Percentiles rank a stretch among this genome's conserved stretches.
Evolutionary conservation across 2,113 vertebrate species (phyloP).

Genomic region (Gobius niger): DNA sequence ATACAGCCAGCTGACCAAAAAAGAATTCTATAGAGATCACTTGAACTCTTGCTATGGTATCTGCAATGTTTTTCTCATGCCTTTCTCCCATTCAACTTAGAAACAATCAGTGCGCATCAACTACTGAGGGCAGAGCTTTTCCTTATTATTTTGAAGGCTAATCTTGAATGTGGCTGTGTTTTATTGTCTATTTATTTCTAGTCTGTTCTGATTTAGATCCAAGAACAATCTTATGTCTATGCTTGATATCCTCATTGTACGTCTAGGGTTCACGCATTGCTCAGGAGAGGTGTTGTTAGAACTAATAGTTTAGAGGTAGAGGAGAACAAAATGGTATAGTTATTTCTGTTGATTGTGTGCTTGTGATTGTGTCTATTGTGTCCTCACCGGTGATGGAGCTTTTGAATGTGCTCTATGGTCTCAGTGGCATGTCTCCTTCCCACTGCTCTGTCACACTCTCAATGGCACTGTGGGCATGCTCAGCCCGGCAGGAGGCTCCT

Average conservation of each 20-base stretch:
- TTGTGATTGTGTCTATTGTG: slow-evolving; percentile 55
- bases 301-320: slow-evolving; percentile 20
- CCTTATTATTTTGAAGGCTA: slow-evolving; percentile 68
- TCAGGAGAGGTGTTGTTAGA: slow-evolving; percentile 17
- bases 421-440: slow-evolving; percentile 69
- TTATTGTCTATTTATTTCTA: slow-evolving; percentile 42
- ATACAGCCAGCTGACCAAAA: no score
- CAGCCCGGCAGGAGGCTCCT: slow-evolving; percentile 67
- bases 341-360: slow-evolving; percentile 55
- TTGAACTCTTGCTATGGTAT: background rate
- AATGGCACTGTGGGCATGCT: slow-evolving; percentile 63
- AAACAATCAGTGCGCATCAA: slow-evolving; percentile 68
- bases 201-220: slow-evolving; percentile 24
- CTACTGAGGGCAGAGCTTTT: slow-evolving; percentile 55
- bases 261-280: slow-evolving; percentile 33
- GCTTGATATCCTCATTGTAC: slow-evolving; percentile 38
- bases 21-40: no score
- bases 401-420: slow-evolving; percentile 59
- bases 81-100: slow-evolving; percentile 42
- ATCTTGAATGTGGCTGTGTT: slow-evolving; percentile 55
- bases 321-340: slow-evolving; percentile 39
- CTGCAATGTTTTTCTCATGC: slow-evolving; percentile 6
- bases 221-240: slow-evolving; percentile 22
- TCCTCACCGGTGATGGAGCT: slow-evolving; percentile 53
- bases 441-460: slow-evolving; percentile 69